Base-by-base conservation (phyloP, 2,888 invertebrate genomes). In the Glaucopsyche alexis region DNA sequence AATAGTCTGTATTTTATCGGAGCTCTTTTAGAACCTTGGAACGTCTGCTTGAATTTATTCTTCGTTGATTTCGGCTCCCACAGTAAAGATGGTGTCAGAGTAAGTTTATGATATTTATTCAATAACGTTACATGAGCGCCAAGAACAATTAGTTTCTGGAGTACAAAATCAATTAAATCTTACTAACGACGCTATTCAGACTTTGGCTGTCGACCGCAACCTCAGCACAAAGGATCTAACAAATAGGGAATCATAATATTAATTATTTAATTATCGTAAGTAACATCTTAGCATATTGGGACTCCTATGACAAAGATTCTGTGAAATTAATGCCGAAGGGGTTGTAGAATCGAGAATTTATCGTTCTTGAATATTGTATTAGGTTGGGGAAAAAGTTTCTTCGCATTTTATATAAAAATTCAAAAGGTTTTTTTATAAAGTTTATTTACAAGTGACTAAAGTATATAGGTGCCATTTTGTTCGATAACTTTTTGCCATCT, bases 101-200 rank as follows among this genome's bases (percentile, higher is more conserved):
- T 72, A 75, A 76, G 76, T 75, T 76, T 83, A 82, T 85, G 83
- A 88, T 60, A 60, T 81, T 89, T 90, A 90, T 90, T 90, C 89
- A 84, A 80, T 84, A 84, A 87, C 81, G 89, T 89, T 87, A 87
- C 84, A 87, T 84, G 88, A 88, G 90, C 89, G 89, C 87, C 89
- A 88, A 87, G 85, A 87, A 87, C 91, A 91, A 92, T 91, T 91
- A 91, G 90, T 90, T 91, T 90, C 88, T 84, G 84, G 84, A 85
- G 82, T 86, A 88, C 84, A 89, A 89, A 90, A 91, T 90, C 91
- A 91, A 91, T 91, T 89, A 88, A 90, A 90, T 87, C 83, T 87
- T 85, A 87, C 83, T 87, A 85, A 87, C 86, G 87, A 85, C 83
- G 79, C 74, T 49, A 70, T 75, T 55, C 60, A 60, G 60, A 60